Evolutionary conservation across 1,140 invertebrate species (phyloP), one percentile per base, ranked within the genome.

Genomic region (Riptortus pedestris): DNA sequence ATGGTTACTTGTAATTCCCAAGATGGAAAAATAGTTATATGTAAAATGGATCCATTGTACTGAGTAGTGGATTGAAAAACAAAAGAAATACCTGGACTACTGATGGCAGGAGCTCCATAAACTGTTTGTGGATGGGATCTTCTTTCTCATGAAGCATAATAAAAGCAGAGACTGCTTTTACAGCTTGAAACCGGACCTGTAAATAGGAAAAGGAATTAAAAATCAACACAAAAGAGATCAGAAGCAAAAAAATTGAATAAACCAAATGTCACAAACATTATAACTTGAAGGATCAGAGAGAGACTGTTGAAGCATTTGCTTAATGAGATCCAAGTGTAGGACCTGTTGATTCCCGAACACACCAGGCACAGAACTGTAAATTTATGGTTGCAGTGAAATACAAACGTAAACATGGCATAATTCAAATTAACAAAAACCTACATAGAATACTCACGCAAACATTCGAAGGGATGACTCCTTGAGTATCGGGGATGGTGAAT

Each of bases 321-420:
- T 96, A 66, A 98, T 98, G 4, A 96, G 81, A 73, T 92, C 84
- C 31, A 98, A 75, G 74, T 97, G 94, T 71, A 91, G 86, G 60
- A 82, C 79, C 76, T 98, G 93, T 73, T 96, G 90, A 73, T 94
- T 95, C 26, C 95, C 96, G 83, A 98, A 98, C 29, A 98, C 88
- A 45, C 92, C 90, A 63, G 96, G 96, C 20, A 98, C 91, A 72
- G 88, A 86, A 66, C 90, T 92, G 72, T 57, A 75, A 69, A 66
- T 63, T 70, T 33, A 64, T 68, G 31, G 58, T n/a, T n/a, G n/a
- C n/a, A n/a, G n/a, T 62, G 29, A 67, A 43, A 24, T 47, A 65
- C 33, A 69, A 65, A 65, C 31, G 64, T 47, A 64, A 38, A 52
- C 57, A 62, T n/a, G n/a, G n/a, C n/a, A n/a, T n/a, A n/a, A n/a